Evolutionary conservation across 2,113 vertebrate species (phyloP).

Genomic region (Epinephelus moara): DNA sequence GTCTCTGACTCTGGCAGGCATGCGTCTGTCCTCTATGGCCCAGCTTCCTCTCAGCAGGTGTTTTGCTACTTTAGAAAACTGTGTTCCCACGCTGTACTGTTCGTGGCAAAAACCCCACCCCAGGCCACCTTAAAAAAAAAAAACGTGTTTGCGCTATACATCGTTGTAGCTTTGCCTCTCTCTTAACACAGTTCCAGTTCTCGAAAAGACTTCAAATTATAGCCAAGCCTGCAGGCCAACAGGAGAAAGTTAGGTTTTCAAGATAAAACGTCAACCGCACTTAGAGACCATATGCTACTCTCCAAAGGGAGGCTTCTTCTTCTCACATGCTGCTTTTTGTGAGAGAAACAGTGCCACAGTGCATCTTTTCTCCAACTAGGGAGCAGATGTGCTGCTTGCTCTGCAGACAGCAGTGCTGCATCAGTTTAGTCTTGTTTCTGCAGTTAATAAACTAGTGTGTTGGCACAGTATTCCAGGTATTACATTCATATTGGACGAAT

Average conservation of each 20-base stretch:
- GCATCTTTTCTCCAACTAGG: neutral
- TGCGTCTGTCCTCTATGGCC: neutral
- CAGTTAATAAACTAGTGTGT: neutral
- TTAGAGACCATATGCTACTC: slow-evolving; percentile 5
- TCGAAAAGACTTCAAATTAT: neutral
- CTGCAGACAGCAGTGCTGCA: neutral
- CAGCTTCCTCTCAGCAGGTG: slow-evolving; percentile 16
- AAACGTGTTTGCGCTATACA: neutral
- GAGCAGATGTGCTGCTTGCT: slow-evolving; percentile 10
- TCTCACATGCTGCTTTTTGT: neutral
- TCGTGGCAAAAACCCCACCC: slow-evolving; percentile 28
- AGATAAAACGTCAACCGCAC: neutral
- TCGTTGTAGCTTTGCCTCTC: neutral
- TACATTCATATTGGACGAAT: neutral
- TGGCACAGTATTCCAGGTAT: neutral
- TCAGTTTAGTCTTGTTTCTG: neutral
- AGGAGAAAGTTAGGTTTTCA: neutral
- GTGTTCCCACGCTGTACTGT: slow-evolving; percentile 5
- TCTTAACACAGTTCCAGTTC: neutral
- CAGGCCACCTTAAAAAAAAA: slow-evolving; percentile 19
- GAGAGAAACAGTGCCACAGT: neutral
- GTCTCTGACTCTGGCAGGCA: neutral
- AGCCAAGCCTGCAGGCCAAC: slow-evolving; percentile 17
- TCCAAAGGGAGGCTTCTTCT: neutral
- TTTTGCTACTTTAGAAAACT: slow-evolving; percentile 37